Percentiles rank a stretch among this genome's conserved stretches.
These are phyloP conservation scores for Nesogale talazaci DNA, from an alignment of 2,113 vertebrate species.

Conservation along the genomic window DNA sequence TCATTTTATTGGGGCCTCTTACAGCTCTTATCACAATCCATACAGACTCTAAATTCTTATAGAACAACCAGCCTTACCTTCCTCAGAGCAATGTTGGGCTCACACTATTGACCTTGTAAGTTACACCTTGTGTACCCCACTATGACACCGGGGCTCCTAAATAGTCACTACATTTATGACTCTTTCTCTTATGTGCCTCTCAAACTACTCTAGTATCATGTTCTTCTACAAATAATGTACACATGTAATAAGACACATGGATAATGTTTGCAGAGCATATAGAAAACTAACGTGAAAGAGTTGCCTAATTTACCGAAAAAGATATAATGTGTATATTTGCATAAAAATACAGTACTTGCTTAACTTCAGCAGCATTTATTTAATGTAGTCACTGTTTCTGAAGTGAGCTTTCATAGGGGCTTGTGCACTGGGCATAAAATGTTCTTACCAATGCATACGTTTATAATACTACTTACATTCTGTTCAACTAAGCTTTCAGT, in stretches of 20 bases:
- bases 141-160: no score
- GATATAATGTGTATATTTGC: not conserved
- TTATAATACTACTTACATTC: conserved; percentile 43
- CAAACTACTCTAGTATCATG: not conserved
- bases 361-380: not conserved
- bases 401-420: conserved; percentile 11
- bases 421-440: not conserved
- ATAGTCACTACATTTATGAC: conserved; percentile 31
- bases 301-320: not conserved
- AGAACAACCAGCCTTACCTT: no score
- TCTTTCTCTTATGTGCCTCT: not conserved
- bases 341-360: not conserved
- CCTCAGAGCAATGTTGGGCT: no score
- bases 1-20: no score
- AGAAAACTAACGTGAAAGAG: no score
- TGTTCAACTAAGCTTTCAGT: conserved; percentile 11
- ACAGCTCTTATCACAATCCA: no score
- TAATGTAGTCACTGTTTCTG: conserved; percentile 5
- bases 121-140: no score
- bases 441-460: not conserved
- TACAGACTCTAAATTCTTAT: no score
- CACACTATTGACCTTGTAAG: no score
- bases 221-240: not conserved
- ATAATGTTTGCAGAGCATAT: no score
- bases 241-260: no score